Conservation (phyloP, 2,113 vertebrate species). For the Toxotes chatareus region DNA sequence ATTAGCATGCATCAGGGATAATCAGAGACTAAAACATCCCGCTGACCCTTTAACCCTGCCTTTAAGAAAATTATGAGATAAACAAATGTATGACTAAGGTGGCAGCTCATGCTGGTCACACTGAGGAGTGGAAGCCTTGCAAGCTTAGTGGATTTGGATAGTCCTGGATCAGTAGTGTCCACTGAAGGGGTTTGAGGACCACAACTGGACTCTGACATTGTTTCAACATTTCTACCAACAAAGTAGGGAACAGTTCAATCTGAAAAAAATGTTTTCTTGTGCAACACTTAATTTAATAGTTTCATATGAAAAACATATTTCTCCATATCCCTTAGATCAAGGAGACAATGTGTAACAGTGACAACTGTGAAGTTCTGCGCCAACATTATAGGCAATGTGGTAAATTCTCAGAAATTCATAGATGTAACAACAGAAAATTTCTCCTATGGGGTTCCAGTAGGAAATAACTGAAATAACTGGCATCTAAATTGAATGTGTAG, state of each 20-base stretch:
- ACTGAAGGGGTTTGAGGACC: background rate
- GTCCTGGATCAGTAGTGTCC: background rate
- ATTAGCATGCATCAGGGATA: constrained; percentile 58
- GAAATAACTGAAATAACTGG: background rate
- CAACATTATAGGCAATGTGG: no score
- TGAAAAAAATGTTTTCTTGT: no score
- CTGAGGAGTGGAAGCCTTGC: background rate
- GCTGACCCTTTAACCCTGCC: constrained; percentile 39
- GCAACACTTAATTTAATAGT: background rate
- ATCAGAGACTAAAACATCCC: constrained; percentile 34
- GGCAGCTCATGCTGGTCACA: constrained; percentile 9
- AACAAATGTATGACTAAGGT: constrained; percentile 10
- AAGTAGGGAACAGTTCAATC: no score
- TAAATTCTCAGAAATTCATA: no score
- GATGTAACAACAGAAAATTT: no score
- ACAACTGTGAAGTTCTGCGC: background rate
- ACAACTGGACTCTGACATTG: background rate
- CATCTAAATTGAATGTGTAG: background rate
- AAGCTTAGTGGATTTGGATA: background rate
- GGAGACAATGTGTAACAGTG: background rate
- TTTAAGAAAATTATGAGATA: constrained; percentile 32
- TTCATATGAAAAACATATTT: background rate
- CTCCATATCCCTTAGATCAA: background rate
- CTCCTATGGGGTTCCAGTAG: no score
- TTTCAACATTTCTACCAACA: background rate